A percentile compares a stretch with the other conserved stretches of the same genome.
phyloP scores from a whole-genome alignment of 2,888 invertebrate species.

The Rapana venosa region DNA sequence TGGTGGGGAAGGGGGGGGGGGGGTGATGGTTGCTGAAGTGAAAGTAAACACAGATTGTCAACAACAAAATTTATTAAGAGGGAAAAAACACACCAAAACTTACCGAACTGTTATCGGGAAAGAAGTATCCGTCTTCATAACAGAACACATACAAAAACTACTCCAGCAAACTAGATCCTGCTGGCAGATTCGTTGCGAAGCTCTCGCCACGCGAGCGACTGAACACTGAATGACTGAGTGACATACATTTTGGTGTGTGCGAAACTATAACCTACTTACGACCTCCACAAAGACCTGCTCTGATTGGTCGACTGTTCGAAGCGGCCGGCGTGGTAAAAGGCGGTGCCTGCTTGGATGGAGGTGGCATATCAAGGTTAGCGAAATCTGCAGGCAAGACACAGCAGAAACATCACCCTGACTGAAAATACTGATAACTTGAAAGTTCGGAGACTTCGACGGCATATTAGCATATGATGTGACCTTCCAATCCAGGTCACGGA shows the following conservation, averaged over 20 bases:
- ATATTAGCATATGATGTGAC: conserved; percentile 38
- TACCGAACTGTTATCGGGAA: not conserved
- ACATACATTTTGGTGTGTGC: conserved; percentile 62
- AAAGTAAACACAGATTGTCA: conserved; percentile 10
- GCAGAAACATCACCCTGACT: not conserved
- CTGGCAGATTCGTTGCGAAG: conserved; percentile 18
- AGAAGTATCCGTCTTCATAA: conserved; percentile 29
- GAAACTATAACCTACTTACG: conserved; percentile 56
- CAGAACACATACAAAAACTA: not conserved
- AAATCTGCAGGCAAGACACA: not conserved
- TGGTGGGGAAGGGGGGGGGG: no score
- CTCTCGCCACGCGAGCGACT: conserved; percentile 51
- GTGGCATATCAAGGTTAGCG: conserved; percentile 6
- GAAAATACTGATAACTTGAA: not conserved
- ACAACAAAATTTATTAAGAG: not conserved
- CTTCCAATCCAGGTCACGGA: conserved; percentile 33
- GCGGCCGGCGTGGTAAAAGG: conserved; percentile 34
- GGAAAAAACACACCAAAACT: not conserved
- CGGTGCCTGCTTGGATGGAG: conserved; percentile 3
- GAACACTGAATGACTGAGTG: conserved; percentile 68
- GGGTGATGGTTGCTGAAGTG: not conserved
- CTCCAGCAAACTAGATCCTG: conserved; percentile 11
- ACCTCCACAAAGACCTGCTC: conserved; percentile 45
- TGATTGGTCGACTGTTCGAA: conserved; percentile 51
- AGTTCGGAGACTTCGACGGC: conserved; percentile 9